Percentiles rank a stretch among this genome's conserved stretches.
phyloP scores from a whole-genome alignment of 2,113 vertebrate species.

The Orthochromis indermauri region DNA sequence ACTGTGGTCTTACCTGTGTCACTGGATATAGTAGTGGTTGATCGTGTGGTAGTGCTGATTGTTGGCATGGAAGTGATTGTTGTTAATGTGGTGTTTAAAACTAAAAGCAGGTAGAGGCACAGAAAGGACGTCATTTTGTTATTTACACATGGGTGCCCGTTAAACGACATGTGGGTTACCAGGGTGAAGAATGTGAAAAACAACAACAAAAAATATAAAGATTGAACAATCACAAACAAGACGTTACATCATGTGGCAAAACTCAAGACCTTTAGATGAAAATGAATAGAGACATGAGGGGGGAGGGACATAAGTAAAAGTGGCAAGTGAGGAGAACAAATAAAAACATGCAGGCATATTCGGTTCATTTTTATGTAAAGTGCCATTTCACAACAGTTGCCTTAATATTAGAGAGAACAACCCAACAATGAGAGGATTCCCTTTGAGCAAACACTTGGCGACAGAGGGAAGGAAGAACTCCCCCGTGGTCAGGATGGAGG shows the following conservation, averaged over 20 bases:
- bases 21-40: background rate
- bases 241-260: background rate
- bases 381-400: background rate
- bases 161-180: background rate
- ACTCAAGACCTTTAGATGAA: background rate
- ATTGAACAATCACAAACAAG: background rate
- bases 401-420: background rate
- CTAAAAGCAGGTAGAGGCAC: constrained; percentile 53
- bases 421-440: background rate
- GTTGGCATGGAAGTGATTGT: background rate
- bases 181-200: background rate
- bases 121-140: constrained; percentile 32
- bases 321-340: background rate
- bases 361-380: background rate
- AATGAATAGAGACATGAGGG: background rate
- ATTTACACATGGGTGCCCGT: constrained; percentile 27
- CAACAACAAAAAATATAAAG: background rate
- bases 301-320: background rate
- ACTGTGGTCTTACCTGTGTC: background rate
- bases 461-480: background rate
- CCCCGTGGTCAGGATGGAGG: background rate
- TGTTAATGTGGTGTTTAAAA: background rate
- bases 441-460: background rate
- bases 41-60: background rate
- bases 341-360: background rate